Evolutionary conservation across 2,797 vertebrate genomes (phyloP).

Genomic region (Cynopterus sphinx): DNA sequence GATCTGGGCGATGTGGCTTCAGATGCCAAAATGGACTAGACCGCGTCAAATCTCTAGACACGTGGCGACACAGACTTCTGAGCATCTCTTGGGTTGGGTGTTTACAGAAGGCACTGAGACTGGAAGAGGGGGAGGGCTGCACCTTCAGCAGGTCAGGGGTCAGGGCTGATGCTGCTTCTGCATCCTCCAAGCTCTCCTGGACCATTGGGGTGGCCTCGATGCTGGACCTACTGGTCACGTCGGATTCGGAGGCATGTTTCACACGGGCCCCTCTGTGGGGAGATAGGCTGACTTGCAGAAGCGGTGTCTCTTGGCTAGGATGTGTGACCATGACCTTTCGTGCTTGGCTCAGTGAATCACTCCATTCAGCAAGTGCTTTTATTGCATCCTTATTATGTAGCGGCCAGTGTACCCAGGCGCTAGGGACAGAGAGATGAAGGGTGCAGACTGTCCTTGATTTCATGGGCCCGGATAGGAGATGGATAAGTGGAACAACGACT

Average conservation of each 20-base stretch:
- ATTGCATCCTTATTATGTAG: conserved; percentile 1
- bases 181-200: neutral
- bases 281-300: neutral
- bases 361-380: conserved; percentile 40
- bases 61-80: neutral
- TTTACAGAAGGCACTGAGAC: neutral
- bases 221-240: neutral
- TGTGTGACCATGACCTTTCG: conserved; percentile 23
- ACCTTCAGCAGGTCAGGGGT: neutral
- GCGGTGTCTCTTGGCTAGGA: neutral
- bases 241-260: conserved; percentile 18
- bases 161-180: neutral
- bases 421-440: neutral
- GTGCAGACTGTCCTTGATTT: conserved; percentile 6
- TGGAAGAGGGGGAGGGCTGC: neutral
- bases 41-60: neutral
- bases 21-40: neutral
- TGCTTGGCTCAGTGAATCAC: conserved; percentile 38
- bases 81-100: neutral
- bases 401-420: neutral
- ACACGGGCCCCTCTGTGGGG: too few relatives aligned
- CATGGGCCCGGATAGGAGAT: neutral
- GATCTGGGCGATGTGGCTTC: neutral
- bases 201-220: neutral
- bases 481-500: neutral